Evolutionary conservation across 2,888 invertebrate genomes (phyloP), one percentile per base, ranked within the genome.

Genomic region (Acrocyrtus sp.): DNA sequence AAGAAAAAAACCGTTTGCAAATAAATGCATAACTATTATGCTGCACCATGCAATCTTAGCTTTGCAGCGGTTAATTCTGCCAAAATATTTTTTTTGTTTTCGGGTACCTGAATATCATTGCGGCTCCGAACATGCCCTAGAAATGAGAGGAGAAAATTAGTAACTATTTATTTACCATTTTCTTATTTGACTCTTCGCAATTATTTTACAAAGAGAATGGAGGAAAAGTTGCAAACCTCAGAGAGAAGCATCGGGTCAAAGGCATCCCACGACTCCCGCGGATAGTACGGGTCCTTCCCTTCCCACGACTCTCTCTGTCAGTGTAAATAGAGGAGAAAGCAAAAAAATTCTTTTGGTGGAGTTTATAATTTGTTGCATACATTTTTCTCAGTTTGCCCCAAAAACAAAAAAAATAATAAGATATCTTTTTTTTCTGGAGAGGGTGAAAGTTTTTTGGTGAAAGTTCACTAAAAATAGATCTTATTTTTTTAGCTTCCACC

Each of bases 201-300:
- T 39, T n/a, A n/a, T n/a, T n/a, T n/a, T n/a, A n/a, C n/a, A n/a
- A n/a, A n/a, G n/a, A n/a, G n/a, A n/a, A n/a, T n/a, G n/a, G n/a
- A 39, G 6, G 39, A n/a, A 45, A 45, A 45, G n/a, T n/a, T n/a
- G n/a, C n/a, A n/a, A n/a, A 62, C 70, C 57, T 96, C 95, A 5
- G 95, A 93, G 29, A 98, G 93, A 6, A 98, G 86, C 83, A 96
- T 95, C 0, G 96, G 96, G 85, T 97, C 97, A 83, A 93, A 97
- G 5, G 93, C 92, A 78, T 94, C 89, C 97, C 97, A 98, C 61
- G 92, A 86, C 81, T 95, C 94, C 26, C 96, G 87, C 0, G 93
- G 90, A 27, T 93, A 90, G 82, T 88, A 91, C 22, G 91, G 92
- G 26, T 90, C 91, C 27, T 87, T 85, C 3, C 78, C 78, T 24